A percentile compares a stretch with the other conserved stretches of the same genome.
Evolutionary conservation across 2,888 invertebrate species (phyloP).

Genomic region (Frankliniella intonsa): DNA sequence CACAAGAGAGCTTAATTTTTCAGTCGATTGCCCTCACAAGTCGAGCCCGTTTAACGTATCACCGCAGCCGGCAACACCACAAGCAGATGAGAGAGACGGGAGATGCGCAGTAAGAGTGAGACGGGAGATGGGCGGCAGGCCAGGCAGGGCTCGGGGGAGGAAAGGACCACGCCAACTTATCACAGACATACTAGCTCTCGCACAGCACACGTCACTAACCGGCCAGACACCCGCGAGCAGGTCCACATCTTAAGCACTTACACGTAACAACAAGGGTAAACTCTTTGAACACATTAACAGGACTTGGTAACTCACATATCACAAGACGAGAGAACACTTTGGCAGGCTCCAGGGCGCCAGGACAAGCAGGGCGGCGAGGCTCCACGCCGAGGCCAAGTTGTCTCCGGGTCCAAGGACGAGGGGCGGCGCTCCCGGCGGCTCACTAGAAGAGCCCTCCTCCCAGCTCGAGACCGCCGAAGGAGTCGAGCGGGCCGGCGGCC

Average conservation of each 20-base stretch:
- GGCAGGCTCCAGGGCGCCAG: not conserved
- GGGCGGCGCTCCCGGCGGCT: not conserved
- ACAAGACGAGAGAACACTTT: not conserved
- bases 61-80: no score
- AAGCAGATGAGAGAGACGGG: no score
- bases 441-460: not conserved
- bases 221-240: no score
- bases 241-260: not conserved
- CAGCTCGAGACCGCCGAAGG: not conserved
- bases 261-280: not conserved
- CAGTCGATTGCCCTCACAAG: no score
- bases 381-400: not conserved
- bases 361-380: not conserved
- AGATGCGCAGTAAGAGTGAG: no score
- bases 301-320: constrained; percentile 2
- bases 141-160: not conserved
- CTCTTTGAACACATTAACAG: not conserved
- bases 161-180: not conserved
- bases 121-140: not conserved
- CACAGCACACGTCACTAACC: no score
- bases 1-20: no score
- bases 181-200: not conserved
- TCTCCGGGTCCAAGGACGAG: not conserved
- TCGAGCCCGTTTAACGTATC: no score
- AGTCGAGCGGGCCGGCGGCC: not conserved